phyloP scores from a whole-genome alignment of 2,888 invertebrate species.

The Empis stercorea region DNA sequence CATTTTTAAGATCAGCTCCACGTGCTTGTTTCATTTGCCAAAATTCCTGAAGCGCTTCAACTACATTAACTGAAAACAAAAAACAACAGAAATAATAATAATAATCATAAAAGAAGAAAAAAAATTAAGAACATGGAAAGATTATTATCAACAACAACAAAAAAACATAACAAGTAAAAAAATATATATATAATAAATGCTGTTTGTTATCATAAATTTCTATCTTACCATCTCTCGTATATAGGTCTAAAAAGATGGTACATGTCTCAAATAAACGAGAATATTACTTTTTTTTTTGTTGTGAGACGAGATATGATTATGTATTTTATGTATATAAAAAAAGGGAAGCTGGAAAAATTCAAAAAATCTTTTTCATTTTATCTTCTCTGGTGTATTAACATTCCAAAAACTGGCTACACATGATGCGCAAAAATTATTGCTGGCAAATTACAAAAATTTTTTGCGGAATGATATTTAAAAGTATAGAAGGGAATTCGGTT shows the following conservation, averaged over 20 bases:
- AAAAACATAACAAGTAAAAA: not conserved
- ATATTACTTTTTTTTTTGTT: too few relatives aligned
- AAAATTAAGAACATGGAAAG: constrained; percentile 2
- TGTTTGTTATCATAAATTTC: too few relatives aligned
- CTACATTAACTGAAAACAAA: constrained; percentile 68
- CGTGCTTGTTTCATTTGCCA: constrained; percentile 94
- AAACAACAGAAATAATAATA: constrained; percentile 8
- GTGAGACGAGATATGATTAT: too few relatives aligned
- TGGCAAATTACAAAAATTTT: too few relatives aligned
- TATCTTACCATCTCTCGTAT: too few relatives aligned
- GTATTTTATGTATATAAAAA: not conserved
- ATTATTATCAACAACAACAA: constrained; percentile 16
- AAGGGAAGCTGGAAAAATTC: constrained; percentile 1
- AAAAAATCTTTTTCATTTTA: constrained; percentile 1
- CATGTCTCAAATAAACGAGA: too few relatives aligned
- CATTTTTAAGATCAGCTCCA: constrained; percentile 72
- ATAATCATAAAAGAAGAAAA: too few relatives aligned
- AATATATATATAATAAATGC: not conserved
- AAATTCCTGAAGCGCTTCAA: constrained; percentile 90
- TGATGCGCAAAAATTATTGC: too few relatives aligned
- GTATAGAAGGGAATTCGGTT: too few relatives aligned
- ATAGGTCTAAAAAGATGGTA: too few relatives aligned
- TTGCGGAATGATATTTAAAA: too few relatives aligned
- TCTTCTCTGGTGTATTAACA: not conserved
- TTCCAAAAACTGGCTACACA: not conserved